A percentile compares a stretch with the other conserved stretches of the same genome.
Evolutionary conservation across 2,888 invertebrate genomes (phyloP).

Genomic region (Lasiommata megera): DNA sequence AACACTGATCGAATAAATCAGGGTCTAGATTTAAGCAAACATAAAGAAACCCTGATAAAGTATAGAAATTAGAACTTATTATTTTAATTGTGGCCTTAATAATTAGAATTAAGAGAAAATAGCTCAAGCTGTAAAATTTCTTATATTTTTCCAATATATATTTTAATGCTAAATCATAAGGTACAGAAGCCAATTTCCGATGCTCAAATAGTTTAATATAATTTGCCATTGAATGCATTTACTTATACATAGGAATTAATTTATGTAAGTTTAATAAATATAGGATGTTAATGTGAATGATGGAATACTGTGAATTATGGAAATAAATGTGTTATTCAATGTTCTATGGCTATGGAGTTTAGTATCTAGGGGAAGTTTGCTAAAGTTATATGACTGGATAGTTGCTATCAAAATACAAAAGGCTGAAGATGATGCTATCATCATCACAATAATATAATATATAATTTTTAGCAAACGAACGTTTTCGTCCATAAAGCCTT

Average conservation of each 20-base stretch:
- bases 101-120: no score
- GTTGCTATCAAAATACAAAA: no score
- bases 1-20: no score
- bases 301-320: not conserved
- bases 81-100: no score
- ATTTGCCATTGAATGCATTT: conserved; percentile 21
- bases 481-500: conserved; percentile 57
- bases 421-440: not conserved
- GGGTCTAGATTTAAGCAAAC: no score
- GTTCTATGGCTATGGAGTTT: not conserved
- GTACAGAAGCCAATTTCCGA: conserved; percentile 21
- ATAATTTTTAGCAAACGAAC: conserved; percentile 46
- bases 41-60: no score
- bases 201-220: conserved; percentile 19
- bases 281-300: not conserved
- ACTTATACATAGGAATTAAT: conserved; percentile 7
- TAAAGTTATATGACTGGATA: conserved; percentile 11
- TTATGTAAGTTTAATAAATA: not conserved
- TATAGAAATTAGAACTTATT: no score
- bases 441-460: not conserved
- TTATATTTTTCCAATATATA: not conserved
- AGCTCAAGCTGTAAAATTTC: conserved; percentile 15
- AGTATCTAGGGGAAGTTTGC: conserved; percentile 17
- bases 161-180: not conserved
- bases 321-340: not conserved